These are phyloP conservation scores for Brenthis daphne DNA, from an alignment of 2,888 invertebrate genomes.

Conservation along the genomic window DNA sequence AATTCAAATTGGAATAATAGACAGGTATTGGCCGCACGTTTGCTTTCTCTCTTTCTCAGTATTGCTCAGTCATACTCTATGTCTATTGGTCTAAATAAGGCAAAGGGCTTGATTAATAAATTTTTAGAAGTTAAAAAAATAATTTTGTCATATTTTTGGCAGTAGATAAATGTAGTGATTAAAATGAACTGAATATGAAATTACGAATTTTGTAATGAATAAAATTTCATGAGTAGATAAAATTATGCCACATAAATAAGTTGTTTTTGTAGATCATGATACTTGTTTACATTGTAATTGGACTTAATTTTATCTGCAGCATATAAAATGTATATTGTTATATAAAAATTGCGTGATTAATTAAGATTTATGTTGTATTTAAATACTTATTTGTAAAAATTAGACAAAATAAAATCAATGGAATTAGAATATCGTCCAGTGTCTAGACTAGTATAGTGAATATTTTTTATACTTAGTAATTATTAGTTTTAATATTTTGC, in stretches of 20 bases:
- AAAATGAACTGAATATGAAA: slow-evolving; percentile 29
- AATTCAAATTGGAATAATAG: too few relatives aligned
- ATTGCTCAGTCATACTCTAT: too few relatives aligned
- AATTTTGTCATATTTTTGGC: neutral
- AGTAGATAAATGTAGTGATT: slow-evolving; percentile 8
- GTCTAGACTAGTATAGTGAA: slow-evolving; percentile 20
- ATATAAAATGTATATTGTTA: too few relatives aligned
- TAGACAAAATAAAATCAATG: slow-evolving; percentile 13
- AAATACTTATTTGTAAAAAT: too few relatives aligned
- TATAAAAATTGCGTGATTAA: too few relatives aligned
- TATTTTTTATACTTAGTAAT: slow-evolving; percentile 24
- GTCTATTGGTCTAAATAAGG: neutral
- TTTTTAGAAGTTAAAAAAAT: neutral
- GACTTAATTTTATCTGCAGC: too few relatives aligned
- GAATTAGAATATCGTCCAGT: slow-evolving; percentile 50
- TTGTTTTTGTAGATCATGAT: neutral
- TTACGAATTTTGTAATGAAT: slow-evolving; percentile 27
- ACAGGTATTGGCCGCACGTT: too few relatives aligned
- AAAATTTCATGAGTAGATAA: neutral
- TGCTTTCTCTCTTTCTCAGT: too few relatives aligned
- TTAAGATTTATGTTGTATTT: too few relatives aligned
- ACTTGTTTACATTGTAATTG: neutral
- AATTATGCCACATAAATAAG: slow-evolving; percentile 7
- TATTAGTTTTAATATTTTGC: slow-evolving; percentile 2
- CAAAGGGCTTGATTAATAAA: neutral